Conservation (phyloP, 2,113 vertebrate species). For the Opisthocomus hoazin region DNA sequence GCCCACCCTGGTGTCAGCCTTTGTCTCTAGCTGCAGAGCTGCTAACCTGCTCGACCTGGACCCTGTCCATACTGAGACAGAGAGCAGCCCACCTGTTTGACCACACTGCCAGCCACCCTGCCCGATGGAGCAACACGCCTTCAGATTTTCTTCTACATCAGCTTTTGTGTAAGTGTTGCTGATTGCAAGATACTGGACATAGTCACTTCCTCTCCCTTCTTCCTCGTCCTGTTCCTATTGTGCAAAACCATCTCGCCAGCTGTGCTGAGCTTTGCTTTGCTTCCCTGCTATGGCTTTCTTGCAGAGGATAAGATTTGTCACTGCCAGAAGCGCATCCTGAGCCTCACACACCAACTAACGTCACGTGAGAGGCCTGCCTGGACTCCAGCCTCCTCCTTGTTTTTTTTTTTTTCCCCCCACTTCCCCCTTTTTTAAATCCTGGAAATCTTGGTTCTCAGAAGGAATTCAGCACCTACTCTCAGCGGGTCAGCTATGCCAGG, state of each 20-base stretch:
- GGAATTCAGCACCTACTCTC: background rate
- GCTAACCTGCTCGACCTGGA: background rate
- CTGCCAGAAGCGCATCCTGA: background rate
- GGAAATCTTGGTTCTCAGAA: background rate
- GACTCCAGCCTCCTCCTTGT: background rate
- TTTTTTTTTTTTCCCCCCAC: rapidly evolving
- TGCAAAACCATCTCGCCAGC: background rate
- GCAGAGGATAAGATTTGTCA: background rate
- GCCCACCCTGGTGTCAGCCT: background rate
- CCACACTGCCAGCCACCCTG: background rate
- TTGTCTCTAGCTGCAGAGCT: background rate
- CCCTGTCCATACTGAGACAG: background rate
- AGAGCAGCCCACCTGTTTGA: background rate
- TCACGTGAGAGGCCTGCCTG: background rate
- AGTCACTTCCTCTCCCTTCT: background rate
- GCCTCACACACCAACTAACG: background rate
- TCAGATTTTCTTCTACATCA: background rate
- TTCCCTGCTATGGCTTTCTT: background rate
- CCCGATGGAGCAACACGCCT: no score
- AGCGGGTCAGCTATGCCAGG: background rate
- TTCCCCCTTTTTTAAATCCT: background rate
- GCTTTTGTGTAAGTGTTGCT: background rate
- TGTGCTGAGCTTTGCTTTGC: background rate
- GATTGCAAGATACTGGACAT: background rate
- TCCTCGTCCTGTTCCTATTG: background rate